Evolutionary conservation across 2,888 invertebrate species (phyloP), one percentile per base, ranked within the genome.

Genomic region (Trilocha varians): DNA sequence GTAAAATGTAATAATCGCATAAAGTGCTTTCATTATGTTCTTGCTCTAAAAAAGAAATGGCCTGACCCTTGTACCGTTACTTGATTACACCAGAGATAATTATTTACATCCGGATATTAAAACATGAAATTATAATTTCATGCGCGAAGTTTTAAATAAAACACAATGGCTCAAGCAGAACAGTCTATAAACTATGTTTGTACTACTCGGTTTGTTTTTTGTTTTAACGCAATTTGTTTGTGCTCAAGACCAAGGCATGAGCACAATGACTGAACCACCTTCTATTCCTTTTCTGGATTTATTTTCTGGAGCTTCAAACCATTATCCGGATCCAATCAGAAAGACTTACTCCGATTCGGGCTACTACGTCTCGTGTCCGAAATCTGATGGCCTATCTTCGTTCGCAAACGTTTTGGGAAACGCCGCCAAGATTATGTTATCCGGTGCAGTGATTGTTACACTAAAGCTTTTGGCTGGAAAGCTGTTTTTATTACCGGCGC

Each of bases 391-490:
- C 2, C 62, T 83, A 16, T 70, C 78, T 17, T 73, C 80, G 6
- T 71, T 83, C 41, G 84, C 85, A 3, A 83, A 73, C 52, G 58
- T 83, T 41, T 51, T 85, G 39, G 76, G 76, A 3, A 86, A 78
- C 50, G 79, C 82, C 32, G 83, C 84, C 5, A 87, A 87, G 58
- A 84, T 86, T 41, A 72, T 86, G 75, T 53, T 86, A 47, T 80
- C 86, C 3, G 76, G 70, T 16, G 76, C 82, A 34, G 64, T 77
- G 38, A 80, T 87, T 45, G 65, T 73, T 16, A 63, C 83, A 45
- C 49, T 87, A 16, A 86, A 86, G 59, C 52, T 84, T 40, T 51
- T 85, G 33, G 71, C 66, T 14, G 78, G 76, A 14, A 87, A 87
- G 62, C 53, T 86, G 41, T 58, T 87, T 47, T 55, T 87, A 16